Evolutionary conservation across 2,888 invertebrate species (phyloP).

Genomic region (Eupithecia dodoneata): DNA sequence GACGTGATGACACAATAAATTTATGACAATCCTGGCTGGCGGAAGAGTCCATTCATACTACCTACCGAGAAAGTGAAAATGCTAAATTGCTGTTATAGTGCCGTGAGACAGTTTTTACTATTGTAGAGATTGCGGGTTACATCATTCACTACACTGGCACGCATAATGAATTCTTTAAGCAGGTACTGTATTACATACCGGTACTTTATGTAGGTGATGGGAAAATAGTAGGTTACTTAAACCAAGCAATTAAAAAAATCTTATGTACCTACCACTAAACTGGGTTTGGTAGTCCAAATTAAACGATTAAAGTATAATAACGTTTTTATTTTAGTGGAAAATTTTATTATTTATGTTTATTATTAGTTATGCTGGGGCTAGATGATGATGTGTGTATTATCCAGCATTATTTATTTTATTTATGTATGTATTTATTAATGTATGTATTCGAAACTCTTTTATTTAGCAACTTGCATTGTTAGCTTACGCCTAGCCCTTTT

Average conservation of each 20-base stretch:
- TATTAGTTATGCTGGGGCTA: too few relatives aligned
- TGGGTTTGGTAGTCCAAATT: neutral
- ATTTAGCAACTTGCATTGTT: too few relatives aligned
- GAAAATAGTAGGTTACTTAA: slow-evolving; percentile 10
- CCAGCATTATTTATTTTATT: too few relatives aligned
- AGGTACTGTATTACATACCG: slow-evolving; percentile 30
- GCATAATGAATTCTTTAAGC: slow-evolving; percentile 41
- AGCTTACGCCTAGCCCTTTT: too few relatives aligned
- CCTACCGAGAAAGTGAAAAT: slow-evolving; percentile 72
- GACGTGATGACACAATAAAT: slow-evolving; percentile 44
- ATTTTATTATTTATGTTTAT: too few relatives aligned
- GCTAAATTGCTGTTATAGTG: slow-evolving; percentile 65
- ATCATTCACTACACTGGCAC: slow-evolving; percentile 50
- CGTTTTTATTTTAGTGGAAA: too few relatives aligned
- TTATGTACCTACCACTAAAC: neutral
- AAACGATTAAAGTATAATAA: neutral
- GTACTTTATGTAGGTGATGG: slow-evolving; percentile 21
- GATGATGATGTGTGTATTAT: too few relatives aligned
- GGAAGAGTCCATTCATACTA: slow-evolving; percentile 59
- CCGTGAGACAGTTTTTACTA: slow-evolving; percentile 72
- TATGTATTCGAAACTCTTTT: too few relatives aligned
- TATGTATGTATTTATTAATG: too few relatives aligned
- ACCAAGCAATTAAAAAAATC: neutral
- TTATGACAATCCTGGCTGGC: slow-evolving; percentile 51
- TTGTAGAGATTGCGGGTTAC: slow-evolving; percentile 59